phyloP scores from a whole-genome alignment of 2,797 vertebrate genomes.

The Danio kyathit region DNA sequence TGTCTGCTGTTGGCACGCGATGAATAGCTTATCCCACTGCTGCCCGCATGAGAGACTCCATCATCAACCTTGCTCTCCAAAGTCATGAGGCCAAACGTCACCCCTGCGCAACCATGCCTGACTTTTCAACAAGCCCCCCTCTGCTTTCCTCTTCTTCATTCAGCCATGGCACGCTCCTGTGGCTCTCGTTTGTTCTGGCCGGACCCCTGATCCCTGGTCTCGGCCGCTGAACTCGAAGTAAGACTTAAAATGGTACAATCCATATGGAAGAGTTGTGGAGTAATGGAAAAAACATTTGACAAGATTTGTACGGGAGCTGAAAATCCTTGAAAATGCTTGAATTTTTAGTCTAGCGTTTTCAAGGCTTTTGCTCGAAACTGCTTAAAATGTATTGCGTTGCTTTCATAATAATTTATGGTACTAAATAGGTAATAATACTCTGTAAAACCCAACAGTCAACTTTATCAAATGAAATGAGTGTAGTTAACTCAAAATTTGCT shows the following conservation, averaged over 20 bases:
- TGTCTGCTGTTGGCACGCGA: constrained; percentile 26
- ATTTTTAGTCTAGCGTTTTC: too few species aligned
- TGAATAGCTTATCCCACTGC: constrained; percentile 25
- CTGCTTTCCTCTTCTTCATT: constrained; percentile 24
- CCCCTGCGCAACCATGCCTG: constrained; percentile 18
- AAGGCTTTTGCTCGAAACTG: too few species aligned
- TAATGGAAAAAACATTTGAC: background rate
- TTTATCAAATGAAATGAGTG: too few species aligned
- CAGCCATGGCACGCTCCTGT: constrained; percentile 40
- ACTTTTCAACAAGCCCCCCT: constrained; percentile 25
- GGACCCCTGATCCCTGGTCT: constrained; percentile 26
- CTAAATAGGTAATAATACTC: too few species aligned
- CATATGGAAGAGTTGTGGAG: constrained; percentile 10
- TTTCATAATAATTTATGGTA: too few species aligned
- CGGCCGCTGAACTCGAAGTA: background rate
- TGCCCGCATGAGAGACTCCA: constrained; percentile 31
- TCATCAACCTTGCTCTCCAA: constrained; percentile 24
- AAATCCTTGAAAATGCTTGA: too few species aligned
- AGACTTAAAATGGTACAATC: constrained; percentile 4
- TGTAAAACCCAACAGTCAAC: too few species aligned
- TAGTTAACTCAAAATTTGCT: too few species aligned
- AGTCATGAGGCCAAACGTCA: constrained; percentile 22
- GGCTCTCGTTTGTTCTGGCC: constrained; percentile 13
- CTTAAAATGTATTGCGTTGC: too few species aligned
- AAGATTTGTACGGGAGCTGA: too few species aligned